Conservation (phyloP, 2,888 invertebrate genomes). For the Pandemis corylana region DNA sequence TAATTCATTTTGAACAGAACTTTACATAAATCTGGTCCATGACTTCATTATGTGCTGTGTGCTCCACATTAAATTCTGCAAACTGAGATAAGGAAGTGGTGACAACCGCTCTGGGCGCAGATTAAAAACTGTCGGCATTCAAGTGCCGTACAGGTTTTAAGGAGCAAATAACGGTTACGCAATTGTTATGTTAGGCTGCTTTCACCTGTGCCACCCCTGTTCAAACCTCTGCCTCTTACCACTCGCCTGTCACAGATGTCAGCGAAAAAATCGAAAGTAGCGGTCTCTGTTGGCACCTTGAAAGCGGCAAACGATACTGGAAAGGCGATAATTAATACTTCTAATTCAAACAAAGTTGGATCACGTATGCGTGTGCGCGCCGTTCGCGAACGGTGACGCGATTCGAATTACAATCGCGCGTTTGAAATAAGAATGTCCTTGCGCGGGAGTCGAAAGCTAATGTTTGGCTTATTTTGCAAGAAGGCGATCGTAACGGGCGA, state of each 20-base stretch:
- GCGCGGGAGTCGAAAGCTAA: slow-evolving; percentile 69
- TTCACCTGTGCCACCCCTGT: slow-evolving; percentile 62
- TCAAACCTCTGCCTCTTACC: slow-evolving; percentile 53
- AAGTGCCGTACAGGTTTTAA: slow-evolving; percentile 45
- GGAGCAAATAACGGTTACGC: slow-evolving; percentile 55
- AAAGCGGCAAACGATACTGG: slow-evolving; percentile 53
- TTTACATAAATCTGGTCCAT: slow-evolving; percentile 53
- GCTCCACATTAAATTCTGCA: slow-evolving; percentile 47
- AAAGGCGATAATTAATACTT: slow-evolving; percentile 68
- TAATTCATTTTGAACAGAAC: slow-evolving; percentile 46
- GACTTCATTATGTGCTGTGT: slow-evolving; percentile 67
- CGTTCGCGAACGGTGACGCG: slow-evolving; percentile 53
- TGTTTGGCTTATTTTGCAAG: slow-evolving; percentile 71
- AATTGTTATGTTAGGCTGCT: slow-evolving; percentile 52
- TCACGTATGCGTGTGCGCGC: slow-evolving; percentile 45
- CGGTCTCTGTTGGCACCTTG: slow-evolving; percentile 39
- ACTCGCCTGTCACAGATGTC: slow-evolving; percentile 53
- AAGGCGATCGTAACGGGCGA: slow-evolving; percentile 63
- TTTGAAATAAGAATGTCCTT: slow-evolving; percentile 69
- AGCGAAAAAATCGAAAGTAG: slow-evolving; percentile 45
- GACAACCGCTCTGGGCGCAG: slow-evolving; percentile 17
- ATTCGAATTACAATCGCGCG: slow-evolving; percentile 57
- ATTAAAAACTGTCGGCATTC: slow-evolving; percentile 27
- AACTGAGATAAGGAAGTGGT: slow-evolving; percentile 51
- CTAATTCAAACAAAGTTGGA: slow-evolving; percentile 55